Evolutionary conservation across 2,888 invertebrate genomes (phyloP).

Genomic region (Pyrgus malvae): DNA sequence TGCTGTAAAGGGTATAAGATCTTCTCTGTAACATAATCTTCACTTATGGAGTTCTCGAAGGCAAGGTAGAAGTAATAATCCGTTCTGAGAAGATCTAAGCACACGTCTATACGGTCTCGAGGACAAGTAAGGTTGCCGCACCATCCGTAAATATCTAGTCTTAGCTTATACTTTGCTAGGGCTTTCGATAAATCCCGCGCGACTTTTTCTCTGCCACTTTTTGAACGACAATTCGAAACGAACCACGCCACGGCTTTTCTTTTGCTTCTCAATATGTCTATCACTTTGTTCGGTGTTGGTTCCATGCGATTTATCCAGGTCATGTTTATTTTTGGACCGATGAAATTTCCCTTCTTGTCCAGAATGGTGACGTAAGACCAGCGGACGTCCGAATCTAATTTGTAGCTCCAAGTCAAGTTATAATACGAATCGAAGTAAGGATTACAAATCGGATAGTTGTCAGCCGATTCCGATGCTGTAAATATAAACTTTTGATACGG

Average conservation of each 20-base stretch:
- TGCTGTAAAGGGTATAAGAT: constrained; percentile 71
- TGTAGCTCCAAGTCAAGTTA: too few species aligned
- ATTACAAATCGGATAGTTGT: too few species aligned
- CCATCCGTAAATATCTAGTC: constrained; percentile 59
- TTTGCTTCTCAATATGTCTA: constrained; percentile 47
- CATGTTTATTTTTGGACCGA: too few species aligned
- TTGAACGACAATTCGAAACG: constrained; percentile 53
- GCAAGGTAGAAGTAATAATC: constrained; percentile 68
- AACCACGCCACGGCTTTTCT: constrained; percentile 65
- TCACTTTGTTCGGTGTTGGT: constrained; percentile 41
- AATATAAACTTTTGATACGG: too few species aligned
- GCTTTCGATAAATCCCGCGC: constrained; percentile 39
- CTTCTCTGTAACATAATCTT: constrained; percentile 68
- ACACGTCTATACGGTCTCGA: constrained; percentile 49
- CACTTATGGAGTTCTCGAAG: constrained; percentile 60
- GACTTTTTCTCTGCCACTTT: constrained; percentile 42
- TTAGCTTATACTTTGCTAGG: constrained; percentile 46
- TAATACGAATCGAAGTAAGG: too few species aligned
- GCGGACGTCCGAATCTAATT: too few species aligned
- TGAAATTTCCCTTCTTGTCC: too few species aligned
- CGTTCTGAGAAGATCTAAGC: constrained; percentile 48
- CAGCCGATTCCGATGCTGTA: too few species aligned
- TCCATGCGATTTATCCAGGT: too few species aligned
- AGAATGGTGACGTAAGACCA: too few species aligned
- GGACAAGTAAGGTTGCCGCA: constrained; percentile 58